These are phyloP conservation scores for Copidosoma aretas DNA, from an alignment of 2,888 invertebrate genomes.

Conservation along the genomic window DNA sequence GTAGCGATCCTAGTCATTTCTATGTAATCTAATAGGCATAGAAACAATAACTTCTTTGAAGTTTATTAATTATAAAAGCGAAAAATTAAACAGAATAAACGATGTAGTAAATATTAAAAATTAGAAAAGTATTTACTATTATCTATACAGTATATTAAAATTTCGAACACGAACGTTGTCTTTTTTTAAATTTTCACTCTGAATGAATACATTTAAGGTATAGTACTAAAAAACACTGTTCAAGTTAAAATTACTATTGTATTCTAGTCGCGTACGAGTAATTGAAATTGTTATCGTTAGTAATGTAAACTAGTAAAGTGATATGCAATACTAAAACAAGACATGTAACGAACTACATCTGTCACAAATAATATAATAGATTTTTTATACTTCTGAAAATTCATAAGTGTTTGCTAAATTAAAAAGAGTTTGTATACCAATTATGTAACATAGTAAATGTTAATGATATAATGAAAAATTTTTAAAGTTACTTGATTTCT, in stretches of 20 bases:
- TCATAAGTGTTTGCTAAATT: constrained; percentile 9
- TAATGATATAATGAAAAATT: constrained; percentile 6
- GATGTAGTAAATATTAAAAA: constrained; percentile 25
- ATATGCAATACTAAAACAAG: neutral
- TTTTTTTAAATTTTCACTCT: constrained; percentile 15
- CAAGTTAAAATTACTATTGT: constrained; percentile 14
- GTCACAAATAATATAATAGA: constrained; percentile 12
- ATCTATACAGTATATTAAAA: constrained; percentile 22
- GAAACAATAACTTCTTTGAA: constrained; percentile 30
- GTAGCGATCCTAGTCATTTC: constrained; percentile 6
- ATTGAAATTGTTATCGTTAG: constrained; percentile 21
- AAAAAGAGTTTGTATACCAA: neutral
- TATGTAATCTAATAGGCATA: constrained; percentile 33
- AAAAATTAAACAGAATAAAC: constrained; percentile 19
- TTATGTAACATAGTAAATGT: neutral
- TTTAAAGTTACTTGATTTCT: constrained; percentile 22
- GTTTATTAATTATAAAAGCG: constrained; percentile 22
- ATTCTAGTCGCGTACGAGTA: constrained; percentile 10
- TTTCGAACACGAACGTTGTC: constrained; percentile 38
- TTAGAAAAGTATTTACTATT: constrained; percentile 35
- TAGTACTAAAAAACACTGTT: constrained; percentile 12
- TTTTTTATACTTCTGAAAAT: constrained; percentile 28
- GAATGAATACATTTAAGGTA: constrained; percentile 20
- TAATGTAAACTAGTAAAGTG: constrained; percentile 22
- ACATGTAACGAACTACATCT: constrained; percentile 9